Base-by-base conservation (phyloP, 92 coral and sea anemone genomes). In the Umimayanthus kanabou region DNA sequence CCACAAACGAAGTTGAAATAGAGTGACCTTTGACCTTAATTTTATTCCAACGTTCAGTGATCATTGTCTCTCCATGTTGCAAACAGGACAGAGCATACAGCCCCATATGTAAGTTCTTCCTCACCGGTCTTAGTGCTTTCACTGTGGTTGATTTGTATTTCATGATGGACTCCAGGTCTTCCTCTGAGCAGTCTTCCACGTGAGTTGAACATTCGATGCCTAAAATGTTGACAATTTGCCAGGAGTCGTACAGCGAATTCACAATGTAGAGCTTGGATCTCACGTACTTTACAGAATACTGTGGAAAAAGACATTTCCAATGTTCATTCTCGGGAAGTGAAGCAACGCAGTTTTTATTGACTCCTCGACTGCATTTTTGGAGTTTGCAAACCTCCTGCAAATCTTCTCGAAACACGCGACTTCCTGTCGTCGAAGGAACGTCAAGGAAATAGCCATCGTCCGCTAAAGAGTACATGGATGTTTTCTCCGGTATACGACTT, bases 381-480 rank as follows among this genome's bases (percentile, higher is more conserved):
- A 94, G 85, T 86, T 89, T 86, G 75, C 91, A 92, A 45, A 96
- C 93, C 25, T 87, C 85, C 25, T 85, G 89, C 92, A 95, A 93
- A 71, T 77, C 88, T 25, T 93, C 82, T 39, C 94, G 85, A 82
- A 92, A 90, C 74, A 84, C 71, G 37, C 67, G 78, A 3, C 85
- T 79, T 39, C 94, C 93, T 37, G 90, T 83, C 25, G 42, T 77
- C 4, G 94, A 88, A 11, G 92, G 66, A 78, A 81, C 81, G 30
- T 96, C 95, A n/a, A 93, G 85, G 66, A 96, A 96, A 29, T 93
- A 90, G n/a, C 99, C 99, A 81, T 95, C 89, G 80, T 96, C 99
- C 15, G 99, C 90, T 39, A 96, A 65, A 2, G 98, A 92, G 82
- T 90, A 91, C 30, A 95, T 83, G 25, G 79, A 80, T 9, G 90